Base-by-base conservation (phyloP, 2,888 invertebrate genomes). In the Trachelus troglodyta region DNA sequence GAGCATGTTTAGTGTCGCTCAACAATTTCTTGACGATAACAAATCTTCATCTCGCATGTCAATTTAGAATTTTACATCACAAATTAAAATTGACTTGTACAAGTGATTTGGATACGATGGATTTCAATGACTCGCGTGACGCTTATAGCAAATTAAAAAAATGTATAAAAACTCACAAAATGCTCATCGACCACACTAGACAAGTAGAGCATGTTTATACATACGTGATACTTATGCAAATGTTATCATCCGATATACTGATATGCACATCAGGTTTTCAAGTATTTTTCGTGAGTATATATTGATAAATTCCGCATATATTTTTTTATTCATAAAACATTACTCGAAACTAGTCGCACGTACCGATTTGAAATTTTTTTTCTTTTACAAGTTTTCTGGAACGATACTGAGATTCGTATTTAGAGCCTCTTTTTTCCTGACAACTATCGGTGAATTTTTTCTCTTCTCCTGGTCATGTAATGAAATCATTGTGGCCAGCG, bases 1-100 rank as follows among this genome's bases (percentile, higher is more conserved):
- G 31, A 69, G 12, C n/a, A 23, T 35, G 35, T 3, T 35, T 35
- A 12, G 35, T 35, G 35, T 35, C 35, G 35, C 35, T 87, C 74
- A 86, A 87, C 75, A 86, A 83, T 78, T 79, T 85, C 2, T 69
- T 87, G 12, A 80, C 79, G 71, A 68, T 85, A 9, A 71, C 82
- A 11, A 85, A 84, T 76, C 74, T 86, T 2, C 81, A 84, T 56
- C 76, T 81, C 0, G 83, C 83, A 12, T 83, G 82, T 15, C 87
- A 87, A 78, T 87, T 88, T 79, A 80, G 81, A 40, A 85, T 87
- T 56, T 76, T 87, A 56, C 83, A 84, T 74, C 75, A 81, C 40
- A 79, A 80, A 79, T 75, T 87, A 34, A 82, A 78, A 73, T 56
- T 68, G 40, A 56, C 82, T 12, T 79, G 76, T 12, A 35, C 11